Conservation (phyloP, 2,888 invertebrate species). For the Conus canariensis region DNA sequence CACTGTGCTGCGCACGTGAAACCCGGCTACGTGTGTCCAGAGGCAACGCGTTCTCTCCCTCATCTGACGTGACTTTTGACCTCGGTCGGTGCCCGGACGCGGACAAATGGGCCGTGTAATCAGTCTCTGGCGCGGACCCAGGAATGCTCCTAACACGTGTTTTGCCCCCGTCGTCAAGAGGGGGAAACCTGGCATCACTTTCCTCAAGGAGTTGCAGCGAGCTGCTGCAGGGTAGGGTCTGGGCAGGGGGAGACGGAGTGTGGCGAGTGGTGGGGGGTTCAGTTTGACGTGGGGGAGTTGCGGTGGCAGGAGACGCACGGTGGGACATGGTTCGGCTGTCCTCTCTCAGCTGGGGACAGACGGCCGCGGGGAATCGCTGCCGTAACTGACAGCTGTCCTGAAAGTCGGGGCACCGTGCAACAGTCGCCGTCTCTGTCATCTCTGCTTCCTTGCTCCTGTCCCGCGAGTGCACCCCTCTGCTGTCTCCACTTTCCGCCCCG, state of each 20-base stretch:
- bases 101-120: neutral
- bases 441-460: neutral
- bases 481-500: neutral
- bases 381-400: neutral
- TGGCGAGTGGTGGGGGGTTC: neutral
- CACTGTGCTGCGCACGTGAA: neutral
- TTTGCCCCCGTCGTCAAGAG: neutral
- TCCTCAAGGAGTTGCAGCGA: neutral
- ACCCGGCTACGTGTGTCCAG: neutral
- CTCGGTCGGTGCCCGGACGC: neutral
- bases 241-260: neutral
- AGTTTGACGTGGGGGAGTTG: neutral
- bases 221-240: neutral
- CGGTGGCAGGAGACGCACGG: neutral
- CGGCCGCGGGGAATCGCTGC: neutral
- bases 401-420: neutral
- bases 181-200: neutral
- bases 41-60: too few relatives aligned
- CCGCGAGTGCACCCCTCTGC: neutral
- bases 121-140: neutral
- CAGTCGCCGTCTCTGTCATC: neutral
- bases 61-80: neutral
- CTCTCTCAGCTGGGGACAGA: neutral
- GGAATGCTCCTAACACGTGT: conserved; percentile 2
- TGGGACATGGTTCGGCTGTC: neutral